Percentiles rank a stretch among this genome's conserved stretches.
Evolutionary conservation across 1,140 invertebrate genomes (phyloP).

Genomic region (Oppia nitens): DNA sequence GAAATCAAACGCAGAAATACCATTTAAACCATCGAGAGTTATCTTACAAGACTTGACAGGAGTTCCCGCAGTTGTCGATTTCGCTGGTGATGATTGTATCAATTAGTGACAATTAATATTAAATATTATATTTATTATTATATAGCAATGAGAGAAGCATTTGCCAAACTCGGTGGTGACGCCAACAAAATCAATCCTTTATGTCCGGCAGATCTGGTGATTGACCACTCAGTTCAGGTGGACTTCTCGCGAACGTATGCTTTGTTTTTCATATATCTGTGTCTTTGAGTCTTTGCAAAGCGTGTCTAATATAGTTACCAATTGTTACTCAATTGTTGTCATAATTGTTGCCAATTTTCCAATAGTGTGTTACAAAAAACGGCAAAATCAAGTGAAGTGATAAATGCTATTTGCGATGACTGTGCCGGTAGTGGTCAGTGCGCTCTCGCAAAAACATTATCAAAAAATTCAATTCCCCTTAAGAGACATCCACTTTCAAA

Average conservation of each 20-base stretch:
- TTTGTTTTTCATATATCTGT: no score
- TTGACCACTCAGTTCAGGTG: constrained; percentile 95
- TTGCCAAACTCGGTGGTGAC: constrained; percentile 64
- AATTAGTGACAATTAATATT: neutral
- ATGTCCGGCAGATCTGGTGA: constrained; percentile 91
- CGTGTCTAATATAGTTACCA: neutral
- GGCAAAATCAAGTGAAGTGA: neutral
- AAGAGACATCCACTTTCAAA: neutral
- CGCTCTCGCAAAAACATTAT: neutral
- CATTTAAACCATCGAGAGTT: constrained; percentile 87
- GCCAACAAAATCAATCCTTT: constrained; percentile 89
- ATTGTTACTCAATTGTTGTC: neutral
- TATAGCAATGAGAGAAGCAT: constrained; percentile 88
- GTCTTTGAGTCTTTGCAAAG: no score
- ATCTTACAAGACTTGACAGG: constrained; percentile 59
- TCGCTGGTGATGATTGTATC: constrained; percentile 44
- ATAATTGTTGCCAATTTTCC: neutral
- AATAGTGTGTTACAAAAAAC: neutral
- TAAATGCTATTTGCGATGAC: constrained; percentile 13
- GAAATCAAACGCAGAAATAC: constrained; percentile 62
- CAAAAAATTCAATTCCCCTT: neutral
- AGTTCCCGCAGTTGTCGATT: constrained; percentile 95
- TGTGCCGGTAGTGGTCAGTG: constrained; percentile 12
- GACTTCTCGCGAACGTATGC: constrained; percentile 74
- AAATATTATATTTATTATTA: neutral